phyloP scores from a whole-genome alignment of 2,797 vertebrate genomes.

The Sebastes hubbsi region DNA sequence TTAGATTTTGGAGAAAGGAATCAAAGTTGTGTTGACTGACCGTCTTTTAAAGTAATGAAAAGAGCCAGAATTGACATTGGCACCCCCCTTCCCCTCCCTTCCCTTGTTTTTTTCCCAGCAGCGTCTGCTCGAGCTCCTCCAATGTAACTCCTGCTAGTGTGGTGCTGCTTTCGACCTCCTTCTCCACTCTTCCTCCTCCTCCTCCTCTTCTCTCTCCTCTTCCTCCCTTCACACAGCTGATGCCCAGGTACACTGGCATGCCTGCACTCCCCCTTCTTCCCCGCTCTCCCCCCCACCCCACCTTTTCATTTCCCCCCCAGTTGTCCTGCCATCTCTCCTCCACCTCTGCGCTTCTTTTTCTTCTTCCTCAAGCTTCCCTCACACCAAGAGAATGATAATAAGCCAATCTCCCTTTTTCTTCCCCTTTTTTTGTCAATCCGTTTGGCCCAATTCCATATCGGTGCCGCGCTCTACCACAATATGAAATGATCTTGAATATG shows the following conservation, averaged over 20 bases:
- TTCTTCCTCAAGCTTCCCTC: neutral
- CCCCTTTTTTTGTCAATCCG: constrained; percentile 5
- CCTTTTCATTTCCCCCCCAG: constrained; percentile 1
- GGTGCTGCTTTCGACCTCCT: constrained; percentile 84
- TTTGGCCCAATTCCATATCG: constrained; percentile 34
- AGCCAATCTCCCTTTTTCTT: neutral
- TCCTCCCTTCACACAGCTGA: constrained; percentile 79
- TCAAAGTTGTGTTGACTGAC: constrained; percentile 42
- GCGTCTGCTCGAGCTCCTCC: constrained; percentile 78
- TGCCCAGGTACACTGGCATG: constrained; percentile 82
- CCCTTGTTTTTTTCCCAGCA: constrained; percentile 71
- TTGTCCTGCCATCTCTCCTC: constrained; percentile 11
- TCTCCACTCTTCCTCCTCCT: constrained; percentile 81
- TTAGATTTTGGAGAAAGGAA: neutral
- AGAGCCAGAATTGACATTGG: constrained; percentile 51
- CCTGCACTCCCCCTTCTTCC: constrained; percentile 47
- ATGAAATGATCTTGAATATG: constrained; percentile 22
- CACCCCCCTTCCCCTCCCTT: neutral
- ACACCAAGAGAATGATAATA: constrained; percentile 18
- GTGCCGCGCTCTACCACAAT: neutral
- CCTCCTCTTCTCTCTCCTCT: constrained; percentile 79
- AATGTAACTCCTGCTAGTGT: constrained; percentile 81
- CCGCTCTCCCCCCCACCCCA: too few relatives aligned
- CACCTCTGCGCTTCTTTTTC: neutral
- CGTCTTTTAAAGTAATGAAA: constrained; percentile 22